Evolutionary conservation across 2,797 vertebrate species (phyloP), one percentile per base, ranked within the genome.

Genomic region (Fratercula arctica): DNA sequence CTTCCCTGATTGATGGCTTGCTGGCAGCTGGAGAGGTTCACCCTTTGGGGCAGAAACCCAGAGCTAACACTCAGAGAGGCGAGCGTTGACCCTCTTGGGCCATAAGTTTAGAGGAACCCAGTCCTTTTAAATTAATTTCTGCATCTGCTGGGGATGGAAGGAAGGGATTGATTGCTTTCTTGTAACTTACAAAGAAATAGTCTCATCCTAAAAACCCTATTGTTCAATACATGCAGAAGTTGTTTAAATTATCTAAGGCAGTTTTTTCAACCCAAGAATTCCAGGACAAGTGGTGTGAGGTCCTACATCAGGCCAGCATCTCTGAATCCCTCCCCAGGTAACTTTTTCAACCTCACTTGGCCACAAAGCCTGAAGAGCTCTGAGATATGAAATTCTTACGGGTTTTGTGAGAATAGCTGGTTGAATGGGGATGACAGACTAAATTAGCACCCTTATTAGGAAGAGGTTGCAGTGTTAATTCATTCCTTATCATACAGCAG

Each of bases 1-100:
- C 61, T 35, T 91, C 81, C 50, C 80, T 94, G 90, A 93, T 87
- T 85, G 90, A 94, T 85, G 61, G 24, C 63, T 79, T 68, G 64
- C 50, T 91, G 86, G 75, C 88, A 95, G 45, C 72, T 84, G 80
- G 53, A 68, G 88, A 76, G 5, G 48, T 80, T 95, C 84, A 70
- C 31, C 26, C 51, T 92, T 87, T 95, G 90, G 54, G 76, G 76
- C 50, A 87, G 61, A 91, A 90, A 64, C 57, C 39, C 66, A 19
- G 41, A 87, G 68, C 78, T 86, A 85, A 72, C 31, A 41, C 43
- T 69, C 61, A 61, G 48, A 43, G 25, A 64, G 70, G 87, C 61
- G 93, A 79, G 56, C 8, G 16, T 45, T 94, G 68, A 56, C 51
- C 29, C 23, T 75, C 39, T 85, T 89, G 46, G 54, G 54, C 73